These are phyloP conservation scores for Gisinianus flammeolus DNA, from an alignment of 2,888 invertebrate genomes.

Conservation along the genomic window DNA sequence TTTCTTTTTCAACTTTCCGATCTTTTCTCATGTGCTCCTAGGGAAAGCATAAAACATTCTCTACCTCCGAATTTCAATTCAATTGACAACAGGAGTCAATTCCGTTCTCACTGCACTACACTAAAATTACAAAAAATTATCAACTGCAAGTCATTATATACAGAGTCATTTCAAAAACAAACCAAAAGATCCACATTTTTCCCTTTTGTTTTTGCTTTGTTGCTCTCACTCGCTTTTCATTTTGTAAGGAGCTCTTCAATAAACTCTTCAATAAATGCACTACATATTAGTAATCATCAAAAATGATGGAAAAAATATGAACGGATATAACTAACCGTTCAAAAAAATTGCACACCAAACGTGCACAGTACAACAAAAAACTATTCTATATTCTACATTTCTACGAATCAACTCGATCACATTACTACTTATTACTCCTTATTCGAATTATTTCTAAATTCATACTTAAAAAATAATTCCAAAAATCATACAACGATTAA, in stretches of 20 bases:
- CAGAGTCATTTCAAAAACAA: not conserved
- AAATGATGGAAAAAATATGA: too few species aligned
- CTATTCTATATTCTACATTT: too few species aligned
- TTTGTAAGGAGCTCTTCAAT: too few species aligned
- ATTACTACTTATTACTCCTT: too few species aligned
- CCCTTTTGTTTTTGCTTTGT: constrained; percentile 2
- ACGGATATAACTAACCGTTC: too few species aligned
- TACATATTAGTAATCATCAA: too few species aligned
- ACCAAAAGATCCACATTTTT: not conserved
- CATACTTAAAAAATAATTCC: too few species aligned
- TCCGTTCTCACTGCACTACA: constrained; percentile 38
- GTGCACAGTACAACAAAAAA: constrained; percentile 19
- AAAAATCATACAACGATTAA: too few species aligned
- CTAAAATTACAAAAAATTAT: constrained; percentile 39
- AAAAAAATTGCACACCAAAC: constrained; percentile 30
- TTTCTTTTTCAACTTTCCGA: constrained; percentile 70
- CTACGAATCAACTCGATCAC: too few species aligned
- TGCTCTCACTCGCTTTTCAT: too few species aligned
- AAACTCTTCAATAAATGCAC: too few species aligned
- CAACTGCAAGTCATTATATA: constrained; percentile 38
- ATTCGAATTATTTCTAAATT: too few species aligned
- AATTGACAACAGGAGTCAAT: constrained; percentile 40
- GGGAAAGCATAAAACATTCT: constrained; percentile 44
- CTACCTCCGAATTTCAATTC: constrained; percentile 42
- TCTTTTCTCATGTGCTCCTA: constrained; percentile 60